Conservation (phyloP, 1,140 invertebrate species). For the Lethrus apterus region DNA sequence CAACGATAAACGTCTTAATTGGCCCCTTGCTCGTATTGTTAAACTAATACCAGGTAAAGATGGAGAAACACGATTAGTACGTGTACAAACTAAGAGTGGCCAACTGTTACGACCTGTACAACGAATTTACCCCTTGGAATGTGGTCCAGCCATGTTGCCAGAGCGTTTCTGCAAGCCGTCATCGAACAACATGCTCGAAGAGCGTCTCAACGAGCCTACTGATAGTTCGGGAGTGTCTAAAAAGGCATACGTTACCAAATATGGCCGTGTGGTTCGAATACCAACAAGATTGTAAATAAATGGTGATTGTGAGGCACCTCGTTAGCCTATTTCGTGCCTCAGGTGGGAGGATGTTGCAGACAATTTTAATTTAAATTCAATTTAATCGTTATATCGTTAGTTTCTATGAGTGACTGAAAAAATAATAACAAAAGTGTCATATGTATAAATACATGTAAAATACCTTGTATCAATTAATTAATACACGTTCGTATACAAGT, state of each 20-base stretch:
- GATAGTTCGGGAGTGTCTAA: conserved; percentile 4
- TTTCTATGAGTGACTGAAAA: too few relatives aligned
- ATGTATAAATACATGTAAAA: too few relatives aligned
- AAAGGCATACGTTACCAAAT: neutral
- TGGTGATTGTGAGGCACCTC: neutral
- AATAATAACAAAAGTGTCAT: too few relatives aligned
- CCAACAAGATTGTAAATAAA: neutral
- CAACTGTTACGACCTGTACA: conserved; percentile 12
- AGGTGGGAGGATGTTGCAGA: neutral
- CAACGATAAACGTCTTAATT: conserved; percentile 13
- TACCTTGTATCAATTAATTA: too few relatives aligned
- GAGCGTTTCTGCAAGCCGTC: neutral
- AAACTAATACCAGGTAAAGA: conserved; percentile 15
- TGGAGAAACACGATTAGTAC: conserved; percentile 8
- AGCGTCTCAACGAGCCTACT: neutral
- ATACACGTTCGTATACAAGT: too few relatives aligned
- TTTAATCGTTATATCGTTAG: too few relatives aligned
- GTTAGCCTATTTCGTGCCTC: neutral
- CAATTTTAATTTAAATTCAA: too few relatives aligned
- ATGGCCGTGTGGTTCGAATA: neutral
- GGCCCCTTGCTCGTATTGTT: conserved; percentile 12
- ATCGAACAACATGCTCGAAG: neutral
- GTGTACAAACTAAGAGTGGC: conserved; percentile 5
- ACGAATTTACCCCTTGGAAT: conserved; percentile 12
- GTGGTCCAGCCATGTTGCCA: too few relatives aligned